Evolutionary conservation across 2,888 invertebrate species (phyloP).

Genomic region (Drosophila fulvimacula): DNA sequence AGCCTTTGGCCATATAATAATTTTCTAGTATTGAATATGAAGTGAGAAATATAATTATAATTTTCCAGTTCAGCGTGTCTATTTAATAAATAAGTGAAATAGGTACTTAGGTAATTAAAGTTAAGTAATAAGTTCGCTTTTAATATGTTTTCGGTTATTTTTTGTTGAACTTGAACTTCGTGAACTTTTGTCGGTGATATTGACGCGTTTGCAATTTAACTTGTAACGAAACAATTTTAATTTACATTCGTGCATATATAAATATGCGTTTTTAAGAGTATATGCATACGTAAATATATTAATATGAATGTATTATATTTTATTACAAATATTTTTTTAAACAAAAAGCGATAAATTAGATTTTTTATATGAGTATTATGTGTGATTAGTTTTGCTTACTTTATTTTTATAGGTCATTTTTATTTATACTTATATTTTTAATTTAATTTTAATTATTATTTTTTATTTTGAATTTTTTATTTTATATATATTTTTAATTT

Average conservation of each 20-base stretch:
- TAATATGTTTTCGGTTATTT: neutral
- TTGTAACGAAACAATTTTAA: neutral
- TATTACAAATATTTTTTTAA: no score
- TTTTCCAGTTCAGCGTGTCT: neutral
- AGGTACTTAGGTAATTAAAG: neutral
- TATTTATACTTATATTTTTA: no score
- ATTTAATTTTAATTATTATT: no score
- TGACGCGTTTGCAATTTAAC: neutral
- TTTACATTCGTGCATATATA: neutral
- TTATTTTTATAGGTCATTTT: no score
- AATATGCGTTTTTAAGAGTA: neutral
- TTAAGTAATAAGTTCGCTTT: neutral
- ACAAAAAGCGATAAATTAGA: no score
- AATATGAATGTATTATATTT: neutral
- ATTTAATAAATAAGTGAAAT: neutral
- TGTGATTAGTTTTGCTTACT: no score
- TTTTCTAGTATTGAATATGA: neutral
- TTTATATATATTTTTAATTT: no score
- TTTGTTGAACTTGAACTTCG: neutral
- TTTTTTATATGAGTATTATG: no score
- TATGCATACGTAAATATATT: neutral
- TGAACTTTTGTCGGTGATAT: no score
- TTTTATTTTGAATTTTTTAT: no score
- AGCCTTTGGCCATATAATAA: neutral
- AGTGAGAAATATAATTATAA: neutral